phyloP scores from a whole-genome alignment of 2,113 vertebrate species.

The Orcinus orca region DNA sequence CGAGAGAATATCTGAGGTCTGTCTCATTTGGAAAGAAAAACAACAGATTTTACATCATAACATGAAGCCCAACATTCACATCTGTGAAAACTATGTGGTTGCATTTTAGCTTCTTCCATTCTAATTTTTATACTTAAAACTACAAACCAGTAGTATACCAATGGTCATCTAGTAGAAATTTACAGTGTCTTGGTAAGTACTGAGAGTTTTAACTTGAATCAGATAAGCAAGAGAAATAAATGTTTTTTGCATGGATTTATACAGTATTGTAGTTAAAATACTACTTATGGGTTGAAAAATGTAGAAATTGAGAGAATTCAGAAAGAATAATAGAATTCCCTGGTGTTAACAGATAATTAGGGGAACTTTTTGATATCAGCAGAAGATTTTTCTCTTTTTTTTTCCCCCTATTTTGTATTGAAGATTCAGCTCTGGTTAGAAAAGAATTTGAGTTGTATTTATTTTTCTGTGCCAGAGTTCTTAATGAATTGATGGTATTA shows the following conservation, averaged over 20 bases:
- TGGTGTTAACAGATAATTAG: conserved; percentile 59
- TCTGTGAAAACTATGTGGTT: neutral
- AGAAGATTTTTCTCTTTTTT: neutral
- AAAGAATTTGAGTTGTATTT: conserved; percentile 60
- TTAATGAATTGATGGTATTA: conserved; percentile 57
- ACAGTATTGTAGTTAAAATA: conserved; percentile 3
- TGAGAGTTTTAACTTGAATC: conserved; percentile 51
- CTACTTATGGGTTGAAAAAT: conserved; percentile 5
- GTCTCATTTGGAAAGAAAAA: conserved; percentile 24
- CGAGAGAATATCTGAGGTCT: conserved; percentile 19
- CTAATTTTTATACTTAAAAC: conserved; percentile 36
- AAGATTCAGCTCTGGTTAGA: conserved; percentile 36
- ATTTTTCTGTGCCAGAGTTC: conserved; percentile 65
- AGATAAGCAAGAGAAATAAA: conserved; percentile 59
- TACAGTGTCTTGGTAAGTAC: conserved; percentile 22
- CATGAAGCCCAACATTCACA: conserved; percentile 2
- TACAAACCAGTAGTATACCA: conserved; percentile 32
- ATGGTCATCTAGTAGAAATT: conserved; percentile 31
- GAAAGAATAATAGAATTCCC: conserved; percentile 35
- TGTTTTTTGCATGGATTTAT: conserved; percentile 30
- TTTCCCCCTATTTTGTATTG: neutral
- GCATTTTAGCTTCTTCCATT: conserved; percentile 66
- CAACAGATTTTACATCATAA: conserved; percentile 18
- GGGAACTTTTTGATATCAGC: conserved; percentile 14
- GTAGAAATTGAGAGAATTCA: conserved; percentile 40